Percentiles rank a stretch among this genome's conserved stretches.
Conservation (phyloP, 2,888 invertebrate species). For the Diarsia rubi region DNA sequence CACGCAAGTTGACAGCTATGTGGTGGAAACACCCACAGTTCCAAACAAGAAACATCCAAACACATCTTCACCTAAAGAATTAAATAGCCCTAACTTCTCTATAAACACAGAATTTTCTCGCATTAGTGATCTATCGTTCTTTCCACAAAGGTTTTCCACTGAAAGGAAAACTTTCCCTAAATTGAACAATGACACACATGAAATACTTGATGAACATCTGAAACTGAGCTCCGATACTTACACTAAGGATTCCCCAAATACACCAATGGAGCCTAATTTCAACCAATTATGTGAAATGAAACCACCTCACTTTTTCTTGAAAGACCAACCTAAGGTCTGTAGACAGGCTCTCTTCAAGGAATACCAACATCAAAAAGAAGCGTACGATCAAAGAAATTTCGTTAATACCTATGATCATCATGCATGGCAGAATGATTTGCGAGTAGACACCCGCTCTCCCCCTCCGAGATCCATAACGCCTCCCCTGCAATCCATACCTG, state of each 20-base stretch:
- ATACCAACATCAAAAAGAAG: constrained; percentile 78
- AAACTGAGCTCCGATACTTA: constrained; percentile 89
- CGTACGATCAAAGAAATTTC: constrained; percentile 74
- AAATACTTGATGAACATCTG: constrained; percentile 77
- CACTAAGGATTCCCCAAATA: constrained; percentile 88
- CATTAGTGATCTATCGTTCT: constrained; percentile 87
- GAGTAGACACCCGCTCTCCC: constrained; percentile 78
- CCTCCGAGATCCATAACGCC: constrained; percentile 85
- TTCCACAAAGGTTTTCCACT: constrained; percentile 86
- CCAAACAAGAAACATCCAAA: constrained; percentile 84
- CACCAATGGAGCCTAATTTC: constrained; percentile 74
- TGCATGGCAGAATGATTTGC: constrained; percentile 81
- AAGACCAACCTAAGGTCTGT: constrained; percentile 81
- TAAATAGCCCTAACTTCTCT: constrained; percentile 86
- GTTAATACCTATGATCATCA: constrained; percentile 79
- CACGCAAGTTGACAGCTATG: constrained; percentile 69
- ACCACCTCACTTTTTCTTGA: constrained; percentile 74
- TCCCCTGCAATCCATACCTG: constrained; percentile 87
- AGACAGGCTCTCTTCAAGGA: constrained; percentile 85
- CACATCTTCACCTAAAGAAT: constrained; percentile 87
- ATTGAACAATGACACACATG: constrained; percentile 81
- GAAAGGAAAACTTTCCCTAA: constrained; percentile 83
- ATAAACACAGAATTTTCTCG: constrained; percentile 88
- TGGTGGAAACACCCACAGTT: constrained; percentile 74
- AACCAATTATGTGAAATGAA: constrained; percentile 74